Evolutionary conservation across 2,113 vertebrate genomes (phyloP).

Genomic region (Clinocottus analis): DNA sequence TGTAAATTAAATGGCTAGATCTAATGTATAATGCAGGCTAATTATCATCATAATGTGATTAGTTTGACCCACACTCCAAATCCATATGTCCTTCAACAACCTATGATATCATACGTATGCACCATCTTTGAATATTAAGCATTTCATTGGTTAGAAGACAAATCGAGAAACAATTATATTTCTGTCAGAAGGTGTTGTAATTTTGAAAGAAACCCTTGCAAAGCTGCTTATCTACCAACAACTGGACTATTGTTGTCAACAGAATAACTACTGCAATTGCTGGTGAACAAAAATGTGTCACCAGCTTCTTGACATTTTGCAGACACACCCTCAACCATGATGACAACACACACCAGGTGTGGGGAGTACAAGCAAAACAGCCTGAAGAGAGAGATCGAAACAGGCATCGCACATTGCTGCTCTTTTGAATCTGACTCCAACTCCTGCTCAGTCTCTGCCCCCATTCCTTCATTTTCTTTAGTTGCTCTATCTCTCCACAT

Average conservation of each 20-base stretch:
- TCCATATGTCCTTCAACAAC: not conserved
- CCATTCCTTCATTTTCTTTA: conserved; percentile 15
- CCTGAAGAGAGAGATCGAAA: conserved; percentile 15
- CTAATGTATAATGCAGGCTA: conserved; percentile 17
- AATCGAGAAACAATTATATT: not conserved
- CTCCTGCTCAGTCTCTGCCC: not conserved
- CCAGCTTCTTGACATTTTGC: conserved; percentile 38
- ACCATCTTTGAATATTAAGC: not conserved
- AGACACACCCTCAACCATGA: conserved; percentile 7
- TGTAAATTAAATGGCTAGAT: not conserved
- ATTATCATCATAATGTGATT: conserved; percentile 23
- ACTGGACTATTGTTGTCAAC: not conserved
- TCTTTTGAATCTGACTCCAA: conserved; percentile 31
- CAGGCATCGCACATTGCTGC: conserved; percentile 6
- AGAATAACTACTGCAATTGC: not conserved
- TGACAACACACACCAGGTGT: conserved; percentile 39
- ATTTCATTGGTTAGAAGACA: not conserved
- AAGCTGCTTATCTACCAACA: conserved; percentile 8
- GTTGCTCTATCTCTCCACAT: conserved; percentile 25
- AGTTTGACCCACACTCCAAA: conserved; percentile 12
- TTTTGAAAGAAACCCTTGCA: not conserved
- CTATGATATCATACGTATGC: not conserved
- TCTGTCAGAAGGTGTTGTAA: not conserved
- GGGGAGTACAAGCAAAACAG: conserved; percentile 20
- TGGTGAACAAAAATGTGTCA: conserved; percentile 5